Evolutionary conservation across 2,113 vertebrate species (phyloP), one percentile per base, ranked within the genome.

Genomic region (Clupea harengus): DNA sequence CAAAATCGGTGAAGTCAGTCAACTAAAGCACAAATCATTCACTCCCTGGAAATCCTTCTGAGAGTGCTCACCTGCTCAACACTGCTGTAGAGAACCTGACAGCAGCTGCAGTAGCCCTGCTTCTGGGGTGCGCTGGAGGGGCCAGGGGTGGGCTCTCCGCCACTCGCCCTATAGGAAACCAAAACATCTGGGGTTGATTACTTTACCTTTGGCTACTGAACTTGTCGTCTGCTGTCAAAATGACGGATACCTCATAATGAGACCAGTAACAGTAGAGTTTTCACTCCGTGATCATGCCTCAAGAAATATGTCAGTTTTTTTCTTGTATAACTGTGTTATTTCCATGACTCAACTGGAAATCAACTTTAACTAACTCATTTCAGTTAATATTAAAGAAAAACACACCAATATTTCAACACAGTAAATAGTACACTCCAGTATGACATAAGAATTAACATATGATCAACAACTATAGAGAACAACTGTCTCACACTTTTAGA

Each of bases 21-120:
- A 32, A 4, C 28, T 78, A 0, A 39, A 78, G 15, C 54, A 60
- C 20, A 39, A 39, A 32, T 39, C 13, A 22, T 18, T 18, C 54
- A 60, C 18, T 13, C 39, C 39, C 39, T 39, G 39, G 39, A 39
- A 39, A 39, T 39, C 39, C 39, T 39, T 39, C 39, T 39, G 39
- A 17, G 39, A 15, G 10, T 15, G 28, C 28, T 78, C 32, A 99
- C 98, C 97, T 98, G 96, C 50, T 99, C 96, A 91, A 99, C 92
- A 87, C 94, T 96, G 87, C 50, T 93, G 90, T 99, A 99, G 80
- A 94, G 92, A 78, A 97, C 94, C 0, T 95, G 95, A 91, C 98
- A 99, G 88, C 95, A 98, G 80, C 92, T 96, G 94, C 98, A 99
- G 90, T 98, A 99, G 9, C 97, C 98, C 90, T 95, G 96, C 84